phyloP scores from a whole-genome alignment of 2,113 vertebrate species.

The Cromileptes altivelis region DNA sequence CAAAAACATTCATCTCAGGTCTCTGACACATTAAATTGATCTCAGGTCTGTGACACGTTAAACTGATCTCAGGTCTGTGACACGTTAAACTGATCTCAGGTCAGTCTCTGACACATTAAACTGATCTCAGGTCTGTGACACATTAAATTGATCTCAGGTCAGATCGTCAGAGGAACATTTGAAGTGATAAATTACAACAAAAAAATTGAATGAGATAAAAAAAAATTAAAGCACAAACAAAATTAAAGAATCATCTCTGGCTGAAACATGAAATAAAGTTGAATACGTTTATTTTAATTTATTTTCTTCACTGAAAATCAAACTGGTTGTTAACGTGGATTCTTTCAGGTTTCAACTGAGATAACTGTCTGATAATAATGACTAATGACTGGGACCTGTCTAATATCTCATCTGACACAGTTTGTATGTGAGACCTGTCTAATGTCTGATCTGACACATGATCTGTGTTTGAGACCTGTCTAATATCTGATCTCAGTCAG shows the following conservation, averaged over 20 bases:
- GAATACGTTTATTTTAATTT: background rate
- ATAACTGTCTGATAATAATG: background rate
- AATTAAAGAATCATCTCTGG: background rate
- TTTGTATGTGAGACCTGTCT: background rate
- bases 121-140: background rate
- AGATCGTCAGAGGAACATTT: constrained; percentile 1
- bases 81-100: constrained; percentile 10
- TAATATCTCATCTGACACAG: background rate
- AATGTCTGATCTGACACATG: background rate
- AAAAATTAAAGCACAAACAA: background rate
- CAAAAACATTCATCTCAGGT: no score
- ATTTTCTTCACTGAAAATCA: background rate
- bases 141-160: constrained; percentile 13
- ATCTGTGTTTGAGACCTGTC: background rate
- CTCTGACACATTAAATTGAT: constrained; percentile 1
- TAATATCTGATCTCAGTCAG: background rate
- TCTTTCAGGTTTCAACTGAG: background rate
- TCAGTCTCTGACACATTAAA: background rate
- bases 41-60: background rate
- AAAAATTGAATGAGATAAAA: no score
- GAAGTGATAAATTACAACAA: background rate
- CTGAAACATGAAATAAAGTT: background rate
- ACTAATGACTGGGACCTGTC: background rate
- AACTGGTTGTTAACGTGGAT: no score
- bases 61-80: no score